Base-by-base conservation (phyloP, 2,888 invertebrate species). In the Nipponacmea schrenckii region DNA sequence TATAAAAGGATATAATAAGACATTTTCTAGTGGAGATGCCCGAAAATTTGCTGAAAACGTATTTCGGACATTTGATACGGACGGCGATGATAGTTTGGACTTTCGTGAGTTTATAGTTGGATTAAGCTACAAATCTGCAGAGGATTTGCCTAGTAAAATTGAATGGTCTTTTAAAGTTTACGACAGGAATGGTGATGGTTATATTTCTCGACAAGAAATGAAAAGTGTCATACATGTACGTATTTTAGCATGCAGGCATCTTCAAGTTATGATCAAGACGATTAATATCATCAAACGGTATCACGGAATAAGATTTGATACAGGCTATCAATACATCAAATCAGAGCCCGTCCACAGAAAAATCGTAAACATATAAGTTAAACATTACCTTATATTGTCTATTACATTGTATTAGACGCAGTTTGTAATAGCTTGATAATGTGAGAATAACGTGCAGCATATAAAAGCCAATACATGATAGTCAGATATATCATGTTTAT, bases 131-230 rank as follows among this genome's bases (percentile, higher is more conserved):
- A 98, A 97, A 64, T 96, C 97, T n/a, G 93, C 97, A 80, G 97
- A 97, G 69, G 96, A 96, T 90, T 91, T 98, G 83, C 97, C 97
- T 89, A 96, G 97, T 91, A 98, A 97, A 89, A 92, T 98, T 69
- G 95, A 96, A 90, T 97, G 97, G 97, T 97, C 97, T 70, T 97
- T 97, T 91, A 95, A 95, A 82, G 97, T 97, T 97, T 97, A 97
- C 90, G 97, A 97, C 90, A 92, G 98, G 78, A 97, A 97, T 89
- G 96, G 97, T 72, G 97, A 98, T 89, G 97, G 97, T 65, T 97
- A 95, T 91, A 98, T 97, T 89, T 97, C 97, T 67, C 91, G 96
- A 76, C 95, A 96, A 89, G 97, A 97, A 91, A 97, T 97, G 97
- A 92, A 98, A 76, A 97, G 97, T 92, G 98, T 97, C 86, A 97